Evolutionary conservation across 2,797 vertebrate species (phyloP).

Genomic region (Gymnopithys bicolor): DNA sequence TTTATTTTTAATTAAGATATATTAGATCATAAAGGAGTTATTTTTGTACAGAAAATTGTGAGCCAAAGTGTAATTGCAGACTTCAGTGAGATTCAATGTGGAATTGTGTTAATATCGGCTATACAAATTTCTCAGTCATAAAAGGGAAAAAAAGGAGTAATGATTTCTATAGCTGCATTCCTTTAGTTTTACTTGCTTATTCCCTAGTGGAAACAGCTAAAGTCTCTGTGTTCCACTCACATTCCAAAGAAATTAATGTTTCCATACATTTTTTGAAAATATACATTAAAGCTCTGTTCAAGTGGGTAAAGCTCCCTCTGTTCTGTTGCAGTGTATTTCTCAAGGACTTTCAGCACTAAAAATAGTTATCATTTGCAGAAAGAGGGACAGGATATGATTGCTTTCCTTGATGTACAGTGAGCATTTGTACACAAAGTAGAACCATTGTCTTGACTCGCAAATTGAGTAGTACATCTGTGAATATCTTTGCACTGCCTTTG

Average conservation of each 20-base stretch:
- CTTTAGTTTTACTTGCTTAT: slow-evolving; percentile 3
- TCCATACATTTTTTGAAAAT: not conserved
- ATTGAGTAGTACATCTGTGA: not conserved
- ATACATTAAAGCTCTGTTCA: not conserved
- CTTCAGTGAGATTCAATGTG: slow-evolving; percentile 19
- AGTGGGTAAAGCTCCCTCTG: not conserved
- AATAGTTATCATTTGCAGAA: not conserved
- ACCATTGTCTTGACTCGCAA: not conserved
- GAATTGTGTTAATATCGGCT: slow-evolving; percentile 22
- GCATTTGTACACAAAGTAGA: not conserved
- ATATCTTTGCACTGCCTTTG: slow-evolving; percentile 19
- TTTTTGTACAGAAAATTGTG: slow-evolving; percentile 44
- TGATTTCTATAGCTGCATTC: not conserved
- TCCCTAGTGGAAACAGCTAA: not conserved
- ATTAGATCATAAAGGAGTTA: slow-evolving; percentile 39
- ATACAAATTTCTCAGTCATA: not conserved
- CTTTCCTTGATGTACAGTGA: not conserved
- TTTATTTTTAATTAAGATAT: slow-evolving; percentile 57
- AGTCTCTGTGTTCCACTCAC: not conserved
- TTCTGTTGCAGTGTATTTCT: not conserved
- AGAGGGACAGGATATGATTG: not conserved
- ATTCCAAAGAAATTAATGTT: slow-evolving; percentile 47
- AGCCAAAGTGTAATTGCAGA: slow-evolving; percentile 7
- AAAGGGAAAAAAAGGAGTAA: not conserved
- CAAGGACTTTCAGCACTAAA: not conserved